Percentiles rank a stretch among this genome's conserved stretches.
These are phyloP conservation scores for Cryptosula pallasiana DNA, from an alignment of 2,888 invertebrate genomes.

Conservation along the genomic window DNA sequence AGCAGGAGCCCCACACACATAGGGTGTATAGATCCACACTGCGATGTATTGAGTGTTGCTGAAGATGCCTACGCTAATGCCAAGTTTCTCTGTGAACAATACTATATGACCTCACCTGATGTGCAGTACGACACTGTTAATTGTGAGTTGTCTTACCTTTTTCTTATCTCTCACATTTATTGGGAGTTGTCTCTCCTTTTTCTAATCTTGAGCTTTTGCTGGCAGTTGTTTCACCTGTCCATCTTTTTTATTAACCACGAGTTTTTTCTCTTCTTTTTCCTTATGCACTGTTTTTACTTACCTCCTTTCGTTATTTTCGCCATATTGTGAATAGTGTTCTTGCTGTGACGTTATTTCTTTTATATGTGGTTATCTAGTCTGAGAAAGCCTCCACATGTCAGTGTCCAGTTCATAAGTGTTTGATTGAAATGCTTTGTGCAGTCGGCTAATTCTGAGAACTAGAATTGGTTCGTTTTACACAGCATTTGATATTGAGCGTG, in stretches of 20 bases:
- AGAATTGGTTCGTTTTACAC: too few relatives aligned
- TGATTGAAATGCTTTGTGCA: too few relatives aligned
- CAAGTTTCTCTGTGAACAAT: conserved; percentile 93
- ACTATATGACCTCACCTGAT: conserved; percentile 89
- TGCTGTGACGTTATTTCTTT: background rate
- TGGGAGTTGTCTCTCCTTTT: background rate
- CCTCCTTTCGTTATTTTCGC: background rate
- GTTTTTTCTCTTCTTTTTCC: background rate
- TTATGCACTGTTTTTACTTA: background rate
- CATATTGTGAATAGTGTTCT: too few relatives aligned
- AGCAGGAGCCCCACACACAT: conserved; percentile 64
- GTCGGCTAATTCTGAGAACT: too few relatives aligned
- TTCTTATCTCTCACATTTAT: background rate
- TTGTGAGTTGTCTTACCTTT: conserved; percentile 27
- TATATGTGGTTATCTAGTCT: background rate
- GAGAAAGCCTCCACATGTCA: background rate
- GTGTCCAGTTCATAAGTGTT: too few relatives aligned
- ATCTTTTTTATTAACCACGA: background rate
- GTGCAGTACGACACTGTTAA: conserved; percentile 64
- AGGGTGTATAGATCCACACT: conserved; percentile 93
- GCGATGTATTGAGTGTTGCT: conserved; percentile 83
- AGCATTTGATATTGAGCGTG: too few relatives aligned
- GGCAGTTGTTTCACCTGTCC: background rate
- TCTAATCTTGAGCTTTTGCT: background rate
- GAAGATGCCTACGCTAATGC: conserved; percentile 96